These are phyloP conservation scores for Martes martes DNA, from an alignment of 2,113 vertebrate species.

Conservation along the genomic window DNA sequence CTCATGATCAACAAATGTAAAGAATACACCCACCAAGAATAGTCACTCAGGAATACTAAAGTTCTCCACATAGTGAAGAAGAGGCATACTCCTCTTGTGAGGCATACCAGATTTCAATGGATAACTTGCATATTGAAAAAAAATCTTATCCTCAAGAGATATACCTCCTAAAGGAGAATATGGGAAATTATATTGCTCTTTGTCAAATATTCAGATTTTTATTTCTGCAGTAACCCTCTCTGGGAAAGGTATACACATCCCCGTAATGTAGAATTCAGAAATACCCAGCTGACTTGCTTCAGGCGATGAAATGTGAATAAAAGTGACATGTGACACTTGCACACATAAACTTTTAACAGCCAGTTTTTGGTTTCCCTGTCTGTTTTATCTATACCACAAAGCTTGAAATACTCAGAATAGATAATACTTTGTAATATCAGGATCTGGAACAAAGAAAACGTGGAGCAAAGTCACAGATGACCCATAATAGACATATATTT, in stretches of 20 bases:
- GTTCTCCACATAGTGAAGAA: neutral
- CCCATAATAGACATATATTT: neutral
- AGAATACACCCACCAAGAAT: neutral
- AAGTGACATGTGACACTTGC: neutral
- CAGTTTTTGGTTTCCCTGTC: neutral
- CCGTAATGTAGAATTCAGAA: neutral
- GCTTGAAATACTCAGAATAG: neutral
- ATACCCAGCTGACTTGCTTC: neutral
- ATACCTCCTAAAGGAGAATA: neutral
- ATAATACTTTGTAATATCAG: neutral
- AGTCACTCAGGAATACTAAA: neutral
- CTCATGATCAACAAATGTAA: neutral
- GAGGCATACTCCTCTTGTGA: neutral
- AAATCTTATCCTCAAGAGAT: neutral
- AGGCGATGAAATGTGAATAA: neutral
- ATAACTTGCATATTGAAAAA: neutral
- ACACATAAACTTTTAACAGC: neutral
- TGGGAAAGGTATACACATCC: neutral
- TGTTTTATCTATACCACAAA: neutral
- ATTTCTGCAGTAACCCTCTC: neutral
- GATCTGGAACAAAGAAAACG: neutral
- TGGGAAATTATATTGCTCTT: neutral
- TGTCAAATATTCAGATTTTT: neutral
- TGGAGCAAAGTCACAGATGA: neutral
- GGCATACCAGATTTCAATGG: neutral